Conservation (phyloP, 2,888 invertebrate genomes). For the Thysanoteuthis rhombus region DNA sequence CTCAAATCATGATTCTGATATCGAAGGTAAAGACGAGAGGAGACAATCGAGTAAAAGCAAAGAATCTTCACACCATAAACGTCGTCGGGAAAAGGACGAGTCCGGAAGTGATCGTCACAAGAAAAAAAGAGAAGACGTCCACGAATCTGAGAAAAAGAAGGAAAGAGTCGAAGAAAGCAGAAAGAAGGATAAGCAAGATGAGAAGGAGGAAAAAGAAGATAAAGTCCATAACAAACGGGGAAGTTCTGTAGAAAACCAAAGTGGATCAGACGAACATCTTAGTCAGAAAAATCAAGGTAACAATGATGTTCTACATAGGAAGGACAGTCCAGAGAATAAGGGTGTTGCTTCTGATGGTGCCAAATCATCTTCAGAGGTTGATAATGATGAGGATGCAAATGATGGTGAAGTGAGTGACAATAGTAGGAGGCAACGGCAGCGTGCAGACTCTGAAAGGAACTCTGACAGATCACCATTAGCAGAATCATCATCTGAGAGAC, state of each 20-base stretch:
- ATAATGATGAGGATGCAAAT: neutral
- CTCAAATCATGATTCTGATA: neutral
- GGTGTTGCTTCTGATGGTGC: constrained; percentile 31
- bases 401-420: neutral
- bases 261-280: neutral
- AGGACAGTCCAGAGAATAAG: constrained; percentile 29
- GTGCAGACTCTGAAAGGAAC: neutral
- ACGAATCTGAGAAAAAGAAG: neutral
- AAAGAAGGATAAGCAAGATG: constrained; percentile 29
- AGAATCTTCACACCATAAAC: neutral
- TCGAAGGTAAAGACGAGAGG: neutral
- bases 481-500: neutral
- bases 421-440: neutral
- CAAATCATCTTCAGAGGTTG: constrained; percentile 31
- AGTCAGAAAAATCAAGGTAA: neutral
- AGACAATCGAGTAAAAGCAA: neutral
- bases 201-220: constrained; percentile 28
- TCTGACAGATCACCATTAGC: neutral
- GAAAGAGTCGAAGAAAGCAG: neutral
- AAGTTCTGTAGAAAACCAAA: neutral
- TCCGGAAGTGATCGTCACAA: neutral
- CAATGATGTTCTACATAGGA: neutral
- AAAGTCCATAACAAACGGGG: neutral
- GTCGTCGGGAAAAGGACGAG: neutral
- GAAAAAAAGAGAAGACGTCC: neutral